Evolutionary conservation across 2,888 invertebrate species (phyloP).

Genomic region (Furcula furcula): DNA sequence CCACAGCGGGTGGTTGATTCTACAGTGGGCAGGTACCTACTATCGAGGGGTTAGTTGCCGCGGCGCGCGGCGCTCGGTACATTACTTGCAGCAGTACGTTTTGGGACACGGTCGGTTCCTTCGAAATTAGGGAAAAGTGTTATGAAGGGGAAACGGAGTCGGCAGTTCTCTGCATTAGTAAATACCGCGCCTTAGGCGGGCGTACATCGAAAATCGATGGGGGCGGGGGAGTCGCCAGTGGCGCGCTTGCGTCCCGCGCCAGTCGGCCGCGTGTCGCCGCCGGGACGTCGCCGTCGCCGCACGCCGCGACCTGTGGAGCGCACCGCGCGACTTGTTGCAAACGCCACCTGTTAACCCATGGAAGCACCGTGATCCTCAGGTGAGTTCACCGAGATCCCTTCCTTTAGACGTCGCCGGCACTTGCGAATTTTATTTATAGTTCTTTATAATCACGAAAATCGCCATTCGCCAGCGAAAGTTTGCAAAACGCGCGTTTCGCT

Average conservation of each 20-base stretch:
- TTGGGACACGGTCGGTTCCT: slow-evolving; percentile 31
- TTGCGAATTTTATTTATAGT: slow-evolving; percentile 8
- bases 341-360: slow-evolving; percentile 75
- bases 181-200: slow-evolving; percentile 63
- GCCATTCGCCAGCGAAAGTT: slow-evolving; percentile 7
- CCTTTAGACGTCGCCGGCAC: slow-evolving; percentile 5
- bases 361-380: slow-evolving; percentile 65
- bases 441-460: background rate
- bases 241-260: slow-evolving; percentile 57
- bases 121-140: slow-evolving; percentile 54
- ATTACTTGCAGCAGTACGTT: slow-evolving; percentile 14
- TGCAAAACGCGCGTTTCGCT: slow-evolving; percentile 1
- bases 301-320: slow-evolving; percentile 56
- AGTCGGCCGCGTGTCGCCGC: slow-evolving; percentile 53
- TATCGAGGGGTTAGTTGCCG: background rate
- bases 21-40: too few relatives aligned
- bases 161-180: slow-evolving; percentile 68
- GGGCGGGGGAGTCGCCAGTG: slow-evolving; percentile 43
- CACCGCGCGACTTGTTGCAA: slow-evolving; percentile 68
- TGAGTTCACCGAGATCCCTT: slow-evolving; percentile 36
- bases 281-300: slow-evolving; percentile 58
- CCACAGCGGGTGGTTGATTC: background rate
- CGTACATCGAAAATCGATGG: slow-evolving; percentile 73
- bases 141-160: slow-evolving; percentile 54
- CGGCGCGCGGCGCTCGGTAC: slow-evolving; percentile 11